Conservation (phyloP, 2,797 vertebrate genomes). For the Takifugu ocellatus region DNA sequence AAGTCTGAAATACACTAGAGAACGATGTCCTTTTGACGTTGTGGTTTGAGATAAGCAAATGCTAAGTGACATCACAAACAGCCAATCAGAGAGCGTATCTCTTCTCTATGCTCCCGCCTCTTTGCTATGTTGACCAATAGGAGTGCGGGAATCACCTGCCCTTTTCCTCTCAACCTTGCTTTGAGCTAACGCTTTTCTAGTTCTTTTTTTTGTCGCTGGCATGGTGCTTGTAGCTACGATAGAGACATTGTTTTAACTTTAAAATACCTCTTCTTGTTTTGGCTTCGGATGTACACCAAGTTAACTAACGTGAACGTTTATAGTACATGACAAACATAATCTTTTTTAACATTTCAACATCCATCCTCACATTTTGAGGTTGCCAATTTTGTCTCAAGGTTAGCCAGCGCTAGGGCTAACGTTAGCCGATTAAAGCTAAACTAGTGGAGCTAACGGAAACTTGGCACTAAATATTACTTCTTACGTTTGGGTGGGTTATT, state of each 20-base stretch:
- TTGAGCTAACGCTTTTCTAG: conserved; percentile 48
- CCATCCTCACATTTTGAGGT: conserved; percentile 59
- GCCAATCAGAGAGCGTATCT: conserved; percentile 35
- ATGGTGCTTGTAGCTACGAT: conserved; percentile 58
- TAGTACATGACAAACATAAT: conserved; percentile 41
- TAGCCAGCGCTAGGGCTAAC: conserved; percentile 69
- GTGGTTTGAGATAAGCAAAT: conserved; percentile 49
- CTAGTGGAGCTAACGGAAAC: conserved; percentile 55
- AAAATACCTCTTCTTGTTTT: conserved; percentile 18
- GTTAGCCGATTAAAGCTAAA: conserved; percentile 69
- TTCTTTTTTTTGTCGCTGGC: conserved; percentile 65
- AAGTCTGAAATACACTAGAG: neutral
- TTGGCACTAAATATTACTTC: conserved; percentile 27
- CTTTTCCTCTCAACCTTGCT: conserved; percentile 53
- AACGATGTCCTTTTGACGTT: conserved; percentile 22
- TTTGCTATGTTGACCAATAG: conserved; percentile 36
- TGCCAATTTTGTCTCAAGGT: conserved; percentile 63
- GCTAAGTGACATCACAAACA: conserved; percentile 33
- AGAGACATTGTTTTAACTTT: conserved; percentile 27
- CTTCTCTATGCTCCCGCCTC: neutral
- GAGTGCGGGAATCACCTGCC: neutral
- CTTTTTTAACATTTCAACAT: conserved; percentile 17
- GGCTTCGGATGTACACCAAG: conserved; percentile 26
- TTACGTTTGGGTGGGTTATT: conserved; percentile 10
- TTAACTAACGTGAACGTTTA: conserved; percentile 24